phyloP scores from a whole-genome alignment of 2,797 vertebrate genomes.

The Gorsachius magnificus region DNA sequence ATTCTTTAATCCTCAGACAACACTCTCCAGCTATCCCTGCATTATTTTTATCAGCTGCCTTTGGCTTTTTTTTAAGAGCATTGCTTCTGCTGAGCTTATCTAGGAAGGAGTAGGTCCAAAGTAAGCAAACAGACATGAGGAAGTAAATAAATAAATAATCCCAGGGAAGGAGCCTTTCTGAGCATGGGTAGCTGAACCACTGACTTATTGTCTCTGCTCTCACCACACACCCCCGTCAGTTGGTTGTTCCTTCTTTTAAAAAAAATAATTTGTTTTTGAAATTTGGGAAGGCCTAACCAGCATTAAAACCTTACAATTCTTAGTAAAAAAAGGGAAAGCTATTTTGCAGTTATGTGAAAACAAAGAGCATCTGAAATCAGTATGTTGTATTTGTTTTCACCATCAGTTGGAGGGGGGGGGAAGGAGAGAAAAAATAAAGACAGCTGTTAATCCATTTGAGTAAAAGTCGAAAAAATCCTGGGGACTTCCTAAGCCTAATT shows the following conservation, averaged over 20 bases:
- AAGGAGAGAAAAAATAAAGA: neutral
- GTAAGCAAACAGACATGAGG: constrained; percentile 32
- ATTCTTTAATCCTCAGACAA: neutral
- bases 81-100: constrained; percentile 33
- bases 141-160: constrained; percentile 28
- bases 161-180: neutral
- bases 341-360: neutral
- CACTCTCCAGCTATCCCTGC: neutral
- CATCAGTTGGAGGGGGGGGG: neutral
- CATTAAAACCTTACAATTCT: neutral
- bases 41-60: neutral
- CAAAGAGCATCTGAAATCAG: constrained; percentile 5
- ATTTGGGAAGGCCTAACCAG: neutral
- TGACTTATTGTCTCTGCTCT: constrained; percentile 29
- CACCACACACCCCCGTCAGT: neutral
- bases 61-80: neutral
- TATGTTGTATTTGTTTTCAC: neutral
- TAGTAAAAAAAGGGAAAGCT: neutral
- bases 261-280: neutral
- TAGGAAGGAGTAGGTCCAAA: constrained; percentile 18
- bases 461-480: constrained; percentile 25
- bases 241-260: neutral
- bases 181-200: constrained; percentile 19
- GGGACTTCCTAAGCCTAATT: constrained; percentile 25
- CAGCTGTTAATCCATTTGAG: constrained; percentile 36